Percentiles rank a stretch among this genome's conserved stretches.
Conservation (phyloP, 2,797 vertebrate genomes). For the Simalia tracyae region DNA sequence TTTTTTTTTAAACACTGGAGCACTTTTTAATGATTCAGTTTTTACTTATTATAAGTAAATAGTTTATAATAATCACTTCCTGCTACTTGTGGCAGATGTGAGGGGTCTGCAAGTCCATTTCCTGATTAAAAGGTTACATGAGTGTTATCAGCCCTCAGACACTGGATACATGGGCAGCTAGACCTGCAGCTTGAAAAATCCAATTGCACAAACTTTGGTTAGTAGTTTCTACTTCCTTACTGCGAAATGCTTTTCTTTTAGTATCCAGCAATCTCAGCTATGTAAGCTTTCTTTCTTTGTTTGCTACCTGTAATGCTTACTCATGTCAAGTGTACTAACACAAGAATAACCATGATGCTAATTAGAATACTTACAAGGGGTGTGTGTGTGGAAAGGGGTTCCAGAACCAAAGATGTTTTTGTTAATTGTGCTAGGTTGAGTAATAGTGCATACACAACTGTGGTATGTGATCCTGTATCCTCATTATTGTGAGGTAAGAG, state of each 20-base stretch:
- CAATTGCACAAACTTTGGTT: neutral
- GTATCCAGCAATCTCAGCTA: neutral
- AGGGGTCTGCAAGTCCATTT: neutral
- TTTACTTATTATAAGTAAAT: neutral
- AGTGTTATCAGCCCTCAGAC: neutral
- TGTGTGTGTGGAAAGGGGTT: neutral
- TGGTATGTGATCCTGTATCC: neutral
- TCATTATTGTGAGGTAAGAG: neutral
- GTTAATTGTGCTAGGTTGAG: neutral
- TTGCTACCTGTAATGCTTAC: neutral
- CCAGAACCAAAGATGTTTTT: slow-evolving; percentile 19
- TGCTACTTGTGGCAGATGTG: neutral
- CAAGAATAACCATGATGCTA: neutral
- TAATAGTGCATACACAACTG: neutral
- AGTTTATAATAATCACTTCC: neutral
- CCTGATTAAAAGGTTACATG: neutral
- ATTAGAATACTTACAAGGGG: neutral
- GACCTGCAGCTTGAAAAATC: neutral
- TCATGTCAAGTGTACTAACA: neutral
- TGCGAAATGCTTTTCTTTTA: neutral
- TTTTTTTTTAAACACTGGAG: neutral
- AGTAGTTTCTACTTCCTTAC: neutral
- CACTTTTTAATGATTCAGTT: neutral
- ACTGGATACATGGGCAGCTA: neutral
- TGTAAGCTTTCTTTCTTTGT: neutral